Base-by-base conservation (phyloP, 2,113 vertebrate species). In the Trichechus manatus region DNA sequence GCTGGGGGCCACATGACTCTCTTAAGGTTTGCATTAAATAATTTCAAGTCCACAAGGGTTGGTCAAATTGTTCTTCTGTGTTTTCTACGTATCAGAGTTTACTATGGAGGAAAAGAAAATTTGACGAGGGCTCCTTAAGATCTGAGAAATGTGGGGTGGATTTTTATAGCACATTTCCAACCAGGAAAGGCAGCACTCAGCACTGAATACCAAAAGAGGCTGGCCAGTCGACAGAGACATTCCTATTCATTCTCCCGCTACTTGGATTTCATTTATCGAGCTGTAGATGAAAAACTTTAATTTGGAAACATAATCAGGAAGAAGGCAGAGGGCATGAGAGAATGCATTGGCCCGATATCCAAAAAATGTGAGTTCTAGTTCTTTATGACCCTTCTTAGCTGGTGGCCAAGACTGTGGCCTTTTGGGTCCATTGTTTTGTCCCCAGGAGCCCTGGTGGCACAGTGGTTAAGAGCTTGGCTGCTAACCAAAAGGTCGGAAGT, bases 91-190 rank as follows among this genome's bases (percentile, higher is more conserved):
- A 87, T 86, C 10, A 31, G 7, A 25, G 27, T 64, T 91, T 91
- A 93, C 63, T 53, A 14, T 47, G 17, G 33, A 87, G 86, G 44
- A 68, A 94, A 88, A 92, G 63, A 95, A 89, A 77, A 64, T 39
- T 64, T 95, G 66, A 72, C 33, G 29, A 87, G 66, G 5, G 3
- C 56, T 66, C 11, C 74, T 92, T 63, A 86, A 64, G 74, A 79
- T 77, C 75, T 72, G 47, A 91, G 83, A 87, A 89, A 66, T 2
- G 23, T 15, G 22, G 29, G 89, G 20, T 56, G 20, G 31, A 42
- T 75, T 72, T 94, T 96, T 61, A 66, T 36, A 84, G 61, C 78
- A 39, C 33, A 17, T 81, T 93, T 95, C 78, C 68, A 53, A 23
- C 15, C 10, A 53, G 81, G 59, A 87, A 87, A 93, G 77, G 22